Conservation (phyloP, 2,888 invertebrate genomes). For the Lomographa bimaculata region DNA sequence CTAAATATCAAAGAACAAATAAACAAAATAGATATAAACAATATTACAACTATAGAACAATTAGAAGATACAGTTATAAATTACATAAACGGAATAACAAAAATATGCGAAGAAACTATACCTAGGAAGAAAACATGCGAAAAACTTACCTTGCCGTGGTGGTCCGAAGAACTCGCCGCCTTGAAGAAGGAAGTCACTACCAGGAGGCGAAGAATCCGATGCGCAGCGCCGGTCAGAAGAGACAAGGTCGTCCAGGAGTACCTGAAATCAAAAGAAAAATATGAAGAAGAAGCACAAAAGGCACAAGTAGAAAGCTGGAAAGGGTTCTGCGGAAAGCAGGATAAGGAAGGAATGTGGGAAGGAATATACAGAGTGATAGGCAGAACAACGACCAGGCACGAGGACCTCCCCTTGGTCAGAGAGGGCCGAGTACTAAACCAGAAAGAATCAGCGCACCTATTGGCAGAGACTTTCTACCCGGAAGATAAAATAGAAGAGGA, state of each 20-base stretch:
- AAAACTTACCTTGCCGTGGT: too few species aligned
- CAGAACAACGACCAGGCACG: conserved; percentile 3
- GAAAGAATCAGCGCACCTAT: conserved; percentile 2
- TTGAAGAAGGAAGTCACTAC: too few species aligned
- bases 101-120: conserved; percentile 14
- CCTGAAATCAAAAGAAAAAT: too few species aligned
- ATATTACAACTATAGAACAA: conserved; percentile 3
- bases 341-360: too few species aligned
- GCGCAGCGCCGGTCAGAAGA: too few species aligned
- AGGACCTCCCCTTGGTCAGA: conserved; percentile 4
- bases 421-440: not conserved
- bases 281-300: too few species aligned
- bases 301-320: too few species aligned
- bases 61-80: not conserved
- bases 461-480: conserved; percentile 21
- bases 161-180: too few species aligned
- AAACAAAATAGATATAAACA: not conserved
- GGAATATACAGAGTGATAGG: conserved; percentile 17
- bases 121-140: conserved; percentile 11
- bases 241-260: too few species aligned
- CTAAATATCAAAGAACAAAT: not conserved
- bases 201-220: too few species aligned
- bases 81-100: conserved; percentile 7
- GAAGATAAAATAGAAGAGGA: conserved; percentile 2
- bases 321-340: too few species aligned